Evolutionary conservation across 2,797 vertebrate species (phyloP), one percentile per base, ranked within the genome.

Genomic region (Danio jaintianensis): DNA sequence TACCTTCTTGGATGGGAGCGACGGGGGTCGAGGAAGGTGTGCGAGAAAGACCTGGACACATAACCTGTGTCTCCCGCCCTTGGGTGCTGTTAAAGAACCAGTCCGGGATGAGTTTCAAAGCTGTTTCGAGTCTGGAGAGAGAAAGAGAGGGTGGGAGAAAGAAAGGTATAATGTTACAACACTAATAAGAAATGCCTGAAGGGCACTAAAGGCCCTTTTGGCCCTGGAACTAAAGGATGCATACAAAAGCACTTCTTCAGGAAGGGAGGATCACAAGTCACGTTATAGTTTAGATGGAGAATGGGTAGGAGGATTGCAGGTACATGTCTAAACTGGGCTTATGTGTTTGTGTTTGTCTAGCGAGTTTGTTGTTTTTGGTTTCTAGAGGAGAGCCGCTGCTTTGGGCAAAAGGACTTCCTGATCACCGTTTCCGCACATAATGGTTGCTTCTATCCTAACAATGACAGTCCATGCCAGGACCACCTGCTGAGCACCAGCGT

Each of bases 81-180:
- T 70, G 75, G 81, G 84, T 86, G 80, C 66, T 78, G 72, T 63
- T 67, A 22, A 82, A 82, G 50, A 80, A 67, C 42, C 71, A 67
- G 59, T 70, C 22, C 77, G 66, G 76, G 80, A 81, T 85, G 81
- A 74, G 75, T 82, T 84, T 83, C 81, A 85, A 85, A 82, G 81
- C 78, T 58, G 80, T 66, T 83, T 47, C 59, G 66, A 67, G 63
- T 20, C 38, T 40, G 7, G 22, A 67, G 20, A 75, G 36, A 71
- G 72, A 73, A 22, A 47, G 22, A 29, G 29, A 75, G 75, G 53
- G 50, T 8, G 29, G 58, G 58, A 75, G 62, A 55, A 74, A 75
- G 72, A 80, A 71, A 63, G 66, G 76, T 83, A 84, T 83, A 83
- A 59, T 76, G 77, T 76, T 84, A 82, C 82, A 76, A 79, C 81